Evolutionary conservation across 2,113 vertebrate genomes (phyloP), one percentile per base, ranked within the genome.

Genomic region (Sinocyclocheilus anshuiensis): DNA sequence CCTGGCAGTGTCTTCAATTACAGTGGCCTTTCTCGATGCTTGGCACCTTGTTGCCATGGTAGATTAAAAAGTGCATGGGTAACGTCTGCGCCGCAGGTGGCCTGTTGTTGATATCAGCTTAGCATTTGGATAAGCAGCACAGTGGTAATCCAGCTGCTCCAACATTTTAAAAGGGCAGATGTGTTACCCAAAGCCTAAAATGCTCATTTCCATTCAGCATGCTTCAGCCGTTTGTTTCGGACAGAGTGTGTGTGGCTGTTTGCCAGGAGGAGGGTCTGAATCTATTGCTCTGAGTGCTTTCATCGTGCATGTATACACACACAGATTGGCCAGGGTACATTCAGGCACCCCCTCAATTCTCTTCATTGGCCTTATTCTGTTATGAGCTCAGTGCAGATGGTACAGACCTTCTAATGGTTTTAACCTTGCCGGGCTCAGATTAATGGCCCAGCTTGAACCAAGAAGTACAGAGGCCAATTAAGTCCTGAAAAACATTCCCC

Each of bases 301-400:
- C 13, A 67, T 29, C 36, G 45, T 42, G 20, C 57, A n/a, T 59
- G 18, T 16, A 80, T 39, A 53, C 50, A 77, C 76, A 57, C 76
- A 29, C 26, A 77, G 24, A 33, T 50, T 72, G 55, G 48, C 61
- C 29, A 11, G 63, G 77, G 29, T 22, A 29, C 36, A 80, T 59
- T 42, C 77, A 42, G 50, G 33, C 61, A 36, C 48, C 29, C 24
- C 45, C 48, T 67, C 12, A 11, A 0, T 81, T 45, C 24, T 77
- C 10, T 48, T 85, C 76, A 57, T 22, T 86, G 84, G 76, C 61
- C 57, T 48, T 48, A 12, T 48, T 48, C 45, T 48, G 45, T 48
- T 55, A 77, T 88, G 78, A 87, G 72, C 84, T 57, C 55, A 48
- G 89, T 61, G 71, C 90, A 89, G 86, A 90, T 88, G 90, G 89